Evolutionary conservation across 2,888 invertebrate genomes (phyloP), one percentile per base, ranked within the genome.

Genomic region (Drosophila aldrichi): DNA sequence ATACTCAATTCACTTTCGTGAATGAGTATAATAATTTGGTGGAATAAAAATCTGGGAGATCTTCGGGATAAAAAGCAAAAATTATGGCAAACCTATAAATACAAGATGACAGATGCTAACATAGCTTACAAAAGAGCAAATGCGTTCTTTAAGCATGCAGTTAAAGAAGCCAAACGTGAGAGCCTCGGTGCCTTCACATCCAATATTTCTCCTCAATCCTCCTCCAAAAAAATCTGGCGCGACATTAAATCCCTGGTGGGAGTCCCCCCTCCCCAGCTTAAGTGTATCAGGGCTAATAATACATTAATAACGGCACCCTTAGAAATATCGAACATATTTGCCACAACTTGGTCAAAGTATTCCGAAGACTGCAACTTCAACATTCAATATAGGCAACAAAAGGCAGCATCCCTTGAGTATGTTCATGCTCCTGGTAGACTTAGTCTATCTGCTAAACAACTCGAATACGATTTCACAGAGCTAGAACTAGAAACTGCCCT

Each of bases 71-170:
- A 52, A 36, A 54, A 61, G 18, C 61, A 54, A 29, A 41, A 60
- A 32, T 34, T 61, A 34, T 61, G 43, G 44, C 49, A 57, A 51
- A 34, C 25, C 43, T 64, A 64, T 41, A 64, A 64, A 34, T 43
- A 43, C 41, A 64, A 49, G 41, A 64, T 64, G 57, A 43, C 49
- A 3, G 43, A 64, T n/a, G 41, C 56, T 22, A 65, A 52, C 44
- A 52, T 58, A 43, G 64, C 64, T 18, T 65, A 58, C 44, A 65
- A 58, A 57, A 64, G 43, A 64, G 57, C 52, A n/a, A 58, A 65
- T 46, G 64, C 57, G n/a, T 58, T n/a, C 41, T 65, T 65, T 25
- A 65, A 58, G 52, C 65, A 54, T 65, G 58, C 52, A 54, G 58
- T 65, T 16, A 58, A 65, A 65, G 32, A 44, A 52, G 65, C 54